Evolutionary conservation across 2,888 invertebrate genomes (phyloP).

Genomic region (Apamea monoglypha): DNA sequence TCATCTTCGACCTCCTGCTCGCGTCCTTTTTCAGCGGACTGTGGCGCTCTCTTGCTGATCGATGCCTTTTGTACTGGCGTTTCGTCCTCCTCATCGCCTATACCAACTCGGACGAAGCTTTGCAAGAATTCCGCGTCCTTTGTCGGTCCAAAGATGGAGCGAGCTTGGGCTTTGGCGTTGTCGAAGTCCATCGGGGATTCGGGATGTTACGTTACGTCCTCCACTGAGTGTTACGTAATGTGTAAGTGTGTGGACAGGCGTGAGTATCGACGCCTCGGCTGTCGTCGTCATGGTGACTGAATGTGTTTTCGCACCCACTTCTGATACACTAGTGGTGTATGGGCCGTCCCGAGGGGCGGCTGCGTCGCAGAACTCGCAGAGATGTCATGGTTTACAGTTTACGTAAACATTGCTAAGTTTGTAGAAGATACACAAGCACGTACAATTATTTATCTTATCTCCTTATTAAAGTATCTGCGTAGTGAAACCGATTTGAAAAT

Average conservation of each 20-base stretch:
- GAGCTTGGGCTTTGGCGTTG: slow-evolving; percentile 86
- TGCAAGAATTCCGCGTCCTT: slow-evolving; percentile 94
- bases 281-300: slow-evolving; percentile 85
- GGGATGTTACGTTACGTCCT: slow-evolving; percentile 28
- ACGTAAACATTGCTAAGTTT: background rate
- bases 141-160: slow-evolving; percentile 92
- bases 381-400: background rate
- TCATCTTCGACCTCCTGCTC: slow-evolving; percentile 77
- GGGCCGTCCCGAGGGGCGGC: slow-evolving; percentile 55
- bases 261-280: slow-evolving; percentile 86
- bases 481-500: background rate
- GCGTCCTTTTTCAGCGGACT: slow-evolving; percentile 76
- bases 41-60: slow-evolving; percentile 85
- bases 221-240: slow-evolving; percentile 77
- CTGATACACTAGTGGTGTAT: slow-evolving; percentile 73
- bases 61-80: slow-evolving; percentile 83
- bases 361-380: slow-evolving; percentile 48
- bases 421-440: background rate
- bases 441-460: background rate
- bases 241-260: slow-evolving; percentile 81
- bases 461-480: background rate
- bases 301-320: slow-evolving; percentile 86
- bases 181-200: slow-evolving; percentile 77
- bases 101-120: slow-evolving; percentile 94
- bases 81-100: slow-evolving; percentile 90